phyloP scores from a whole-genome alignment of 2,113 vertebrate species.

The Hymenochirus boettgeri region DNA sequence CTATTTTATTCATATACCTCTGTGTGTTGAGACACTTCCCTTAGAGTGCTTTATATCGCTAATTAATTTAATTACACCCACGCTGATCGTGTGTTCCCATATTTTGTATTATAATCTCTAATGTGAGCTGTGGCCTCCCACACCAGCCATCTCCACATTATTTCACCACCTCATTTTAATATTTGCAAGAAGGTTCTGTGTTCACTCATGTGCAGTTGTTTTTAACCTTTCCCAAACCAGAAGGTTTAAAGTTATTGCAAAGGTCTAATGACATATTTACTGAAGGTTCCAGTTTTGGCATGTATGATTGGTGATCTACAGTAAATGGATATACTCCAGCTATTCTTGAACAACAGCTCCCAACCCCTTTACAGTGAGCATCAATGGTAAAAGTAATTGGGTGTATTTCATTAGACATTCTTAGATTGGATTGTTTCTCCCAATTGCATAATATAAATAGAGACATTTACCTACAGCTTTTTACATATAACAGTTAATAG shows the following conservation, averaged over 20 bases:
- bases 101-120: slow-evolving; percentile 59
- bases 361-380: no score
- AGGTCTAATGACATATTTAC: background rate
- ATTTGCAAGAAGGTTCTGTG: slow-evolving; percentile 29
- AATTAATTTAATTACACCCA: slow-evolving; percentile 67
- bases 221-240: background rate
- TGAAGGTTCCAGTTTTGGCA: background rate
- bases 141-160: slow-evolving; percentile 56
- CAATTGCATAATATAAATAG: no score
- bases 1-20: slow-evolving; percentile 56
- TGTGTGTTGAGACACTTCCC: slow-evolving; percentile 53
- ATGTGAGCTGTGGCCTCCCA: slow-evolving; percentile 51
- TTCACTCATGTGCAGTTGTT: background rate
- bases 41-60: slow-evolving; percentile 62
- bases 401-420: no score
- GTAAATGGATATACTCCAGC: background rate
- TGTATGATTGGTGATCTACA: background rate
- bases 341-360: background rate
- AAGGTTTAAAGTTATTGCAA: background rate
- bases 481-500: no score
- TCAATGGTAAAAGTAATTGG: no score
- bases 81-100: slow-evolving; percentile 55
- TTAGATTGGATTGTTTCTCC: no score
- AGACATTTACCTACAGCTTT: no score
- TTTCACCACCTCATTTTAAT: slow-evolving; percentile 55